These are phyloP conservation scores for Scrobipalpa costella DNA, from an alignment of 2,888 invertebrate genomes.

Conservation along the genomic window DNA sequence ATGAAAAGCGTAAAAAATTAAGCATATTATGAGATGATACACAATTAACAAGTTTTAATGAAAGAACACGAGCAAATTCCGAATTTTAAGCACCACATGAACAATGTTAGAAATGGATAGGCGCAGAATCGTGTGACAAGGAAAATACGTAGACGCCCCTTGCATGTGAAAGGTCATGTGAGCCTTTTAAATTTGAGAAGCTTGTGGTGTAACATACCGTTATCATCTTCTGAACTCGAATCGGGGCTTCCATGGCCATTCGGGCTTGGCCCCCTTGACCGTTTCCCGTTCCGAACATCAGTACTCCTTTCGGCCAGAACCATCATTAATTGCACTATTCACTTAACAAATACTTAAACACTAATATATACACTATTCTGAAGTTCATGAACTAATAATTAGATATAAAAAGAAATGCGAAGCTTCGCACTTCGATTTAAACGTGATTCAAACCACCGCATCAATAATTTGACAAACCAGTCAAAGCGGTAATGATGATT, in stretches of 20 bases:
- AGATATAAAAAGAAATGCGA: constrained; percentile 49
- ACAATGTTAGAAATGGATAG: neutral
- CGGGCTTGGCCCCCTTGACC: constrained; percentile 95
- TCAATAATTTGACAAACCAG: constrained; percentile 79
- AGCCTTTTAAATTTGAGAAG: neutral
- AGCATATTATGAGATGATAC: constrained; percentile 64
- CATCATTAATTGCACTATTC: constrained; percentile 80
- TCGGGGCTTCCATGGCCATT: constrained; percentile 90
- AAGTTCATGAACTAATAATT: constrained; percentile 37
- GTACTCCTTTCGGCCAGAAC: constrained; percentile 92
- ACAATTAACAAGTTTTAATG: constrained; percentile 25
- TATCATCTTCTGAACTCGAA: constrained; percentile 93
- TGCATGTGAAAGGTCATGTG: neutral
- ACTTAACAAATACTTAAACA: constrained; percentile 51
- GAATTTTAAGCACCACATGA: constrained; percentile 1
- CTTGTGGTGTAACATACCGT: constrained; percentile 78
- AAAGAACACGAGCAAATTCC: neutral
- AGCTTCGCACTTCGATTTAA: constrained; percentile 76
- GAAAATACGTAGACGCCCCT: constrained; percentile 19
- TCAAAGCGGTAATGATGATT: constrained; percentile 52
- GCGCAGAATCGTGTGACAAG: constrained; percentile 1
- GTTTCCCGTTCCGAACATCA: constrained; percentile 93
- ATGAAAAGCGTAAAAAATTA: constrained; percentile 75
- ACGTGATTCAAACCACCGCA: constrained; percentile 82
- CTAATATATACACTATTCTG: constrained; percentile 44